Conservation (phyloP, 1,140 invertebrate genomes). For the Zaprionus inermis region DNA sequence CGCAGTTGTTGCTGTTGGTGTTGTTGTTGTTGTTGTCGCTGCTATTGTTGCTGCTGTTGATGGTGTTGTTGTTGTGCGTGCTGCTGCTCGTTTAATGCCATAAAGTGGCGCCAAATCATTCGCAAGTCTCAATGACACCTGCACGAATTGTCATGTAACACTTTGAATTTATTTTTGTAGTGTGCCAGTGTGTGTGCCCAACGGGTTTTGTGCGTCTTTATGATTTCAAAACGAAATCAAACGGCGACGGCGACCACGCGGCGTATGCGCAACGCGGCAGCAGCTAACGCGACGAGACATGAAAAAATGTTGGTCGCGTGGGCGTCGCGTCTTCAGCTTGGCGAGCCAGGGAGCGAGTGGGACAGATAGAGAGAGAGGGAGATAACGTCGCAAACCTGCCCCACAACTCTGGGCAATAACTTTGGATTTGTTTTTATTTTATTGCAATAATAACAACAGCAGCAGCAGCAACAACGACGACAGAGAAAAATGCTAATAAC, state of each 20-base stretch:
- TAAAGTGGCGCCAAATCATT: constrained; percentile 81
- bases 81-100: constrained; percentile 58
- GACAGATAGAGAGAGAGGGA: not conserved
- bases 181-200: constrained; percentile 32
- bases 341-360: not conserved
- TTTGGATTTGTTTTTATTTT: constrained; percentile 74
- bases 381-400: constrained; percentile 60
- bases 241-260: constrained; percentile 63
- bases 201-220: constrained; percentile 63
- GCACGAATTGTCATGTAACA: constrained; percentile 81
- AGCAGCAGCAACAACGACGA: constrained; percentile 57
- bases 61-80: constrained; percentile 30
- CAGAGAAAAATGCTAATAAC: constrained; percentile 79
- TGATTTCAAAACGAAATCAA: constrained; percentile 53
- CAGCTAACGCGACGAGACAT: constrained; percentile 51
- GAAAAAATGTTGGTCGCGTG: constrained; percentile 81
- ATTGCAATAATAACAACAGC: constrained; percentile 57
- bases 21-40: not conserved
- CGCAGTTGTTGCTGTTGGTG: not conserved
- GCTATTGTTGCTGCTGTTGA: constrained; percentile 3
- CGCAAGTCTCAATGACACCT: constrained; percentile 82
- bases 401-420: constrained; percentile 77
- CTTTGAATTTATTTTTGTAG: constrained; percentile 68
- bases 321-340: constrained; percentile 69
- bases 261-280: constrained; percentile 64